These are phyloP conservation scores for Eidolon dupreanum DNA, from an alignment of 2,797 vertebrate species.

Conservation along the genomic window DNA sequence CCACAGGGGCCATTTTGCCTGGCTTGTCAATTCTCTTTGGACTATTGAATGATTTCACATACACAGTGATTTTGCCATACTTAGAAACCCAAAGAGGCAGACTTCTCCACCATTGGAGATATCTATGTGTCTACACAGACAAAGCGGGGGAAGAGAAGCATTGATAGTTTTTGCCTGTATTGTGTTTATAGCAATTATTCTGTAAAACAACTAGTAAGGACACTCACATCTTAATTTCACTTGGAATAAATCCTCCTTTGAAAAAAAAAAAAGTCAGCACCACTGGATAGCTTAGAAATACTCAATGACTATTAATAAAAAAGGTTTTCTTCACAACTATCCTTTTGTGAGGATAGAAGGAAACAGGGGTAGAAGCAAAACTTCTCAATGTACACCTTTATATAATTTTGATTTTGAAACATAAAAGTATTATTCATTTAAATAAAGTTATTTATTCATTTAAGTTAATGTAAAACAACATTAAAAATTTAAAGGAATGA, in stretches of 20 bases:
- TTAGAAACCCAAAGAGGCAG: neutral
- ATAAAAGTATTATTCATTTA: neutral
- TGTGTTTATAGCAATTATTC: neutral
- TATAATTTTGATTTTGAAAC: neutral
- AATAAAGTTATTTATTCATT: too few relatives aligned
- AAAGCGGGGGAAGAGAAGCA: neutral
- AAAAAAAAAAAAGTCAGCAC: neutral
- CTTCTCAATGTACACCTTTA: neutral
- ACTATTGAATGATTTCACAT: neutral
- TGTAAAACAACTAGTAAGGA: neutral
- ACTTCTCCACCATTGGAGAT: neutral
- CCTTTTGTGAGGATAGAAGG: neutral
- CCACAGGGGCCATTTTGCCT: neutral
- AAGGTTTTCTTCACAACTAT: neutral
- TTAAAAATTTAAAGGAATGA: slow-evolving; percentile 4
- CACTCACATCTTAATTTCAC: neutral
- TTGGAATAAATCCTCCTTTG: neutral
- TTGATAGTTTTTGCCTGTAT: neutral
- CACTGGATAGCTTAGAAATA: neutral
- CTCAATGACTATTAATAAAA: neutral
- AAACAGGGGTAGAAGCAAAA: neutral
- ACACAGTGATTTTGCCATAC: neutral
- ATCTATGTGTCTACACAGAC: neutral
- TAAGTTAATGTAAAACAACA: neutral
- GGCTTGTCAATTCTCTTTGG: neutral